Conservation (phyloP, 1,140 invertebrate genomes). For the Adelges cooleyi region DNA sequence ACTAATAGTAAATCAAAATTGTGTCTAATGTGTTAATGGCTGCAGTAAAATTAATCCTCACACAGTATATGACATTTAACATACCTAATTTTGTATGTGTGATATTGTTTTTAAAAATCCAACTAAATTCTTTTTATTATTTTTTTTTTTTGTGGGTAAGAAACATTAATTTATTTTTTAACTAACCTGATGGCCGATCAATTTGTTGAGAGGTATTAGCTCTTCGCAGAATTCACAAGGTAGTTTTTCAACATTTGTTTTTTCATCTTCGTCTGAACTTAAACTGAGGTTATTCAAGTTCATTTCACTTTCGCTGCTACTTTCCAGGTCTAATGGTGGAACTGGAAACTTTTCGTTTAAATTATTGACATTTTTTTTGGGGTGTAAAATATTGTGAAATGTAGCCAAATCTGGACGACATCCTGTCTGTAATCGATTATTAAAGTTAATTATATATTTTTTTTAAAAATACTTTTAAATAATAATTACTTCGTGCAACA, state of each 20-base stretch:
- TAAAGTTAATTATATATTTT: background rate
- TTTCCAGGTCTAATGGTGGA: constrained; percentile 6
- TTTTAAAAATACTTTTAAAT: background rate
- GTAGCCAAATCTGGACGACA: constrained; percentile 15
- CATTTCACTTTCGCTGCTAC: background rate
- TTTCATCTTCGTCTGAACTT: constrained; percentile 18
- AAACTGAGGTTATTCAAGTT: constrained; percentile 17
- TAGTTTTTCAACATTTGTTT: constrained; percentile 23
- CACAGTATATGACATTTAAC: no score
- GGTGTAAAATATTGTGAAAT: constrained; percentile 16
- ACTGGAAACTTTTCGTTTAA: background rate
- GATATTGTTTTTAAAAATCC: no score
- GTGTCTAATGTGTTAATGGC: no score
- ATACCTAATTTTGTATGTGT: no score
- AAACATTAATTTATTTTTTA: no score
- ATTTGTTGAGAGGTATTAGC: constrained; percentile 29
- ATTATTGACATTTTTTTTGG: background rate
- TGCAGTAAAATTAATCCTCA: no score
- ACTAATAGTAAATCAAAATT: no score
- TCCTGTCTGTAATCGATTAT: constrained; percentile 1
- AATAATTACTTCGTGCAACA: constrained; percentile 19
- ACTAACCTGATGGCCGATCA: constrained; percentile 32
- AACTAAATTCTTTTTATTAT: no score
- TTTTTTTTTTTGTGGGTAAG: no score
- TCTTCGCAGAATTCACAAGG: constrained; percentile 34